Evolutionary conservation across 2,113 vertebrate species (phyloP), one percentile per base, ranked within the genome.

Genomic region (Mus pahari): DNA sequence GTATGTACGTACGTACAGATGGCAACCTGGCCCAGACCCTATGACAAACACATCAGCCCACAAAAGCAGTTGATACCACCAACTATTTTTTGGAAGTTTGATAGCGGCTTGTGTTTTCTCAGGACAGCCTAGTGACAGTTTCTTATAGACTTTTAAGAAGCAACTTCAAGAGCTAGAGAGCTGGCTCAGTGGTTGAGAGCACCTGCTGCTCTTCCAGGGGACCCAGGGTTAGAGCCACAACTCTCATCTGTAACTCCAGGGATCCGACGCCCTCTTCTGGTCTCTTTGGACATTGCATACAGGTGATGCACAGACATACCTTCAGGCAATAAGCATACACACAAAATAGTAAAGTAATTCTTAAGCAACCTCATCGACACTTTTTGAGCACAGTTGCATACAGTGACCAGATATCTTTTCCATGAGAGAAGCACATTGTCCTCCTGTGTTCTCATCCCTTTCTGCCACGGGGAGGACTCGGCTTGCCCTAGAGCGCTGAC

Each of bases 371-470:
- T 71, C 45, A 39, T 17, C 9, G 33, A 10, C 64, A 53, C 33
- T 28, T 83, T 31, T 53, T 55, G 42, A 14, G 20, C 58, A 2
- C 6, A 1, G n/a, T 3, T 24, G 42, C 9, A 12, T 24, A 3
- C 0, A 13, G 53, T 62, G 42, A 22, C 22, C 58, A 58, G 83
- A 9, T 2, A 7, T 0, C 24, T 31, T 62, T 36, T 53, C 33
- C 33, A 1, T 6, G 20, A 33, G 20, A 9, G 22, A 13, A 11
- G 33, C 36, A 7, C 20, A 3, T 0, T 17, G 0, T 3, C 7
- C 26, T 1, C 12, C 0, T 0, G n/a, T 0, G 33, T 48, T 53
- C 33, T 4, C 64, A 45, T 13, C 0, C 0, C 0, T 6, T 50
- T 3, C 7, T 24, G 31, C 45, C 16, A 0, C 20, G 7, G 19